These are phyloP conservation scores for Maniola hyperantus DNA, from an alignment of 2,888 invertebrate species.

Conservation along the genomic window DNA sequence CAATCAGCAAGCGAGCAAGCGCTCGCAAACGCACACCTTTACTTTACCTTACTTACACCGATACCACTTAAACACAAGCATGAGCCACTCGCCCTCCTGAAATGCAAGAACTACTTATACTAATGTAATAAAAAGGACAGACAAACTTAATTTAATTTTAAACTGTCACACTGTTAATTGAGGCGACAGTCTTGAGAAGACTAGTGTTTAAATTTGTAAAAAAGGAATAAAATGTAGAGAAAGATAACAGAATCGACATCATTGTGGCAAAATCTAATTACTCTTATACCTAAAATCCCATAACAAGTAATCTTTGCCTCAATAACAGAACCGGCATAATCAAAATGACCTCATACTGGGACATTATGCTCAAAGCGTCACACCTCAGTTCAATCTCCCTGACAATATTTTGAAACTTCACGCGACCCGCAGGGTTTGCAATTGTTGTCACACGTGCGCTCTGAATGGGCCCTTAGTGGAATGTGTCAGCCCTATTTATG, in stretches of 20 bases:
- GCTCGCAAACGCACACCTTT: too few relatives aligned
- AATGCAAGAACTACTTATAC: too few relatives aligned
- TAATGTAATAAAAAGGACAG: too few relatives aligned
- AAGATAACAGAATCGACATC: not conserved
- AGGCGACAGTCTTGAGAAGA: too few relatives aligned
- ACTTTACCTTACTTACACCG: too few relatives aligned
- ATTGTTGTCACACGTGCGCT: constrained; percentile 76
- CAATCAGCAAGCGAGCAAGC: too few relatives aligned
- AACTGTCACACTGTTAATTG: too few relatives aligned
- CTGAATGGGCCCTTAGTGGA: constrained; percentile 68
- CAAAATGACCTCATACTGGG: constrained; percentile 64
- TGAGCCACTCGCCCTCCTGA: too few relatives aligned
- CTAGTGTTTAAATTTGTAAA: too few relatives aligned
- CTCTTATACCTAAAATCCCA: constrained; percentile 1
- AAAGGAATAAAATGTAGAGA: too few relatives aligned
- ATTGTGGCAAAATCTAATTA: not conserved
- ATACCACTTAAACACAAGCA: too few relatives aligned
- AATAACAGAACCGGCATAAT: constrained; percentile 17
- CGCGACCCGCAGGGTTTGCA: constrained; percentile 73
- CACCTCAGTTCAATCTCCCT: constrained; percentile 57
- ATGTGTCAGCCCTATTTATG: constrained; percentile 73
- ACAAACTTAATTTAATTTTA: too few relatives aligned
- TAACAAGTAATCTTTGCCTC: constrained; percentile 11
- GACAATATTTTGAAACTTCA: constrained; percentile 75
- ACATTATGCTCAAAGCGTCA: constrained; percentile 69